phyloP scores from a whole-genome alignment of 2,113 vertebrate genomes.

The Stigmatopora argus region DNA sequence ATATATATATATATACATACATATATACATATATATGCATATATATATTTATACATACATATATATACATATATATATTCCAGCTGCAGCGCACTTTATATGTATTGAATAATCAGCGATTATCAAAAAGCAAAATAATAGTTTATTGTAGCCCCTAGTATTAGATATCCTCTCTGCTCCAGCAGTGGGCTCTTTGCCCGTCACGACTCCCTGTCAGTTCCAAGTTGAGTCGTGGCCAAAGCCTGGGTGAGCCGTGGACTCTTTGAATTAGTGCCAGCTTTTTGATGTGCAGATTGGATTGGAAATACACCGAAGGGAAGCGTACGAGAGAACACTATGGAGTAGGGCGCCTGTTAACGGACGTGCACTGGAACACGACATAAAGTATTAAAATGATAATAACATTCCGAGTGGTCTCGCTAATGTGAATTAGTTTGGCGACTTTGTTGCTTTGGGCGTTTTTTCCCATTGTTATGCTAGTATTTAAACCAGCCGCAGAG shows the following conservation, averaged over 20 bases:
- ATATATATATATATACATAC: no score
- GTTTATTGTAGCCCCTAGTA: no score
- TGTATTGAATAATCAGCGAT: no score
- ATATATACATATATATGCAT: no score
- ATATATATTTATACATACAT: no score
- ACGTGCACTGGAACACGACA: not conserved
- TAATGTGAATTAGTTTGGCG: slow-evolving; percentile 45
- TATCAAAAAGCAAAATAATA: no score
- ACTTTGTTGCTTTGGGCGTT: slow-evolving; percentile 6
- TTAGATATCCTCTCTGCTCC: slow-evolving; percentile 12
- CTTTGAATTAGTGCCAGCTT: slow-evolving; percentile 46
- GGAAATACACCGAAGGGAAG: slow-evolving; percentile 18
- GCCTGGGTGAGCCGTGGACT: slow-evolving; percentile 30
- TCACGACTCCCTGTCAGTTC: slow-evolving; percentile 42
- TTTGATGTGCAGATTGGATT: slow-evolving; percentile 40
- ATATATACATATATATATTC: no score
- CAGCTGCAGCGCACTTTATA: no score
- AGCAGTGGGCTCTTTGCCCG: slow-evolving; percentile 19
- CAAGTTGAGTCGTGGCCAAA: slow-evolving; percentile 45
- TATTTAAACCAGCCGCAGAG: slow-evolving; percentile 25
- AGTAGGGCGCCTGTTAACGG: not conserved
- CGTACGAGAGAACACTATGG: slow-evolving; percentile 5
- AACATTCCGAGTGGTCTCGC: slow-evolving; percentile 12
- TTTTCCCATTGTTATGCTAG: slow-evolving; percentile 15
- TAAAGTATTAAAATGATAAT: not conserved